Evolutionary conservation across 2,888 invertebrate genomes (phyloP).

Genomic region (Oxytorus armatus): DNA sequence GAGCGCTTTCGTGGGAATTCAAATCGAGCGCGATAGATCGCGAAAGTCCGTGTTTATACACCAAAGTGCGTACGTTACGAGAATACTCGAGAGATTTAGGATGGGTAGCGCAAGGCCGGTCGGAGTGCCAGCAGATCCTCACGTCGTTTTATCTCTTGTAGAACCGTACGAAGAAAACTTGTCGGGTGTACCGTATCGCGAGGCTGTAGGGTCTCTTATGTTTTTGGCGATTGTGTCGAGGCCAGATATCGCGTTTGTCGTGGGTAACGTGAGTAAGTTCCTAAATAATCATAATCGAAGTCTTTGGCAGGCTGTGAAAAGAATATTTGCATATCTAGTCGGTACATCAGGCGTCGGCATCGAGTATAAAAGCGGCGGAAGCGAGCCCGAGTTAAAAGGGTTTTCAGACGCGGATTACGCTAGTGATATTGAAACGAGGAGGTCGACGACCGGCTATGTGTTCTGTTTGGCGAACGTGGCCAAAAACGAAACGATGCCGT

Average conservation of each 20-base stretch:
- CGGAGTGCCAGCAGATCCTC: slow-evolving; percentile 5
- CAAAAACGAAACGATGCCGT: too few relatives aligned
- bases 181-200: slow-evolving; percentile 31
- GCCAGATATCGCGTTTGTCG: slow-evolving; percentile 31
- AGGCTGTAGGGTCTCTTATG: slow-evolving; percentile 63
- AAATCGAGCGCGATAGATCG: slow-evolving; percentile 46
- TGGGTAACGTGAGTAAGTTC: slow-evolving; percentile 37
- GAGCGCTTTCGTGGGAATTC: slow-evolving; percentile 47
- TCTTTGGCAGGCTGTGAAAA: slow-evolving; percentile 43
- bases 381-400: slow-evolving; percentile 3
- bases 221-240: slow-evolving; percentile 55
- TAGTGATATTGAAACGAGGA: slow-evolving; percentile 57
- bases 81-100: neutral
- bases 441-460: slow-evolving; percentile 65
- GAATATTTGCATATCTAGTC: slow-evolving; percentile 15
- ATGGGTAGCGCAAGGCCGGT: slow-evolving; percentile 4
- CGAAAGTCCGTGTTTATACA: slow-evolving; percentile 6
- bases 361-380: slow-evolving; percentile 21
- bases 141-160: slow-evolving; percentile 37
- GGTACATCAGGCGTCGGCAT: slow-evolving; percentile 16
- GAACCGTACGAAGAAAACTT: too few relatives aligned
- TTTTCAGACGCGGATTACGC: slow-evolving; percentile 63
- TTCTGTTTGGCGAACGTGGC: slow-evolving; percentile 5
- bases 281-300: slow-evolving; percentile 9
- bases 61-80: neutral